A percentile compares a stretch with the other conserved stretches of the same genome.
phyloP scores from a whole-genome alignment of 1,140 invertebrate species.

The Agrypnia vestita region DNA sequence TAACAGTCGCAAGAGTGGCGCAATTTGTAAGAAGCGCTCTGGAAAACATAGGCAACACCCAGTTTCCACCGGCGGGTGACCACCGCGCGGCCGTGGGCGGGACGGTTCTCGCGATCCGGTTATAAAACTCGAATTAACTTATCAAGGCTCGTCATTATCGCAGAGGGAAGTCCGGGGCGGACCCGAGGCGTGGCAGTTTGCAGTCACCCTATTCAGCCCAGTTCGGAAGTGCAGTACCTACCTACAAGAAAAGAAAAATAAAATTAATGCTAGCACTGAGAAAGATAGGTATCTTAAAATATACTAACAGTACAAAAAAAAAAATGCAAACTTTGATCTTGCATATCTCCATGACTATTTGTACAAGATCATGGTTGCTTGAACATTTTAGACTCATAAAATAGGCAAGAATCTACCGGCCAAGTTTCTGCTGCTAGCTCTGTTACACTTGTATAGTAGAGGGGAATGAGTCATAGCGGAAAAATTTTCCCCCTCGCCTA shows the following conservation, averaged over 20 bases:
- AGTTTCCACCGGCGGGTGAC: conserved; percentile 51
- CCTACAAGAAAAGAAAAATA: not conserved
- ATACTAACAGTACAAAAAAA: no score
- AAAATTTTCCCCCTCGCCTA: no score
- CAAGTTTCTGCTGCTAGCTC: no score
- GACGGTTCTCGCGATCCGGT: conserved; percentile 52
- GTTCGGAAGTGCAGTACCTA: not conserved
- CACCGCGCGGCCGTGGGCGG: conserved; percentile 39
- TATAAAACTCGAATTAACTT: conserved; percentile 57
- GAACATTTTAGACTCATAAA: no score
- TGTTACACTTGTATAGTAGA: no score
- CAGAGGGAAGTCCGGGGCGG: conserved; percentile 47
- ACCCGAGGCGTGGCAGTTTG: conserved; percentile 37
- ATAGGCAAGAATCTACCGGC: no score
- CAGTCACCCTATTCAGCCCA: conserved; percentile 27
- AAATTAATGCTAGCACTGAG: no score
- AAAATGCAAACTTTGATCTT: no score
- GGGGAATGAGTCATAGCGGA: no score
- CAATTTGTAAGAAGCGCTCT: not conserved
- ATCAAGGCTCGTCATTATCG: conserved; percentile 54
- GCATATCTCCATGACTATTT: no score
- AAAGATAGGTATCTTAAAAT: no score
- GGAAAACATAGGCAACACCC: conserved; percentile 1
- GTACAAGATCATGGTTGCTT: no score
- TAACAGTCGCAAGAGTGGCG: conserved; percentile 14